phyloP scores from a whole-genome alignment of 1,140 invertebrate genomes.

The Bombus impatiens region DNA sequence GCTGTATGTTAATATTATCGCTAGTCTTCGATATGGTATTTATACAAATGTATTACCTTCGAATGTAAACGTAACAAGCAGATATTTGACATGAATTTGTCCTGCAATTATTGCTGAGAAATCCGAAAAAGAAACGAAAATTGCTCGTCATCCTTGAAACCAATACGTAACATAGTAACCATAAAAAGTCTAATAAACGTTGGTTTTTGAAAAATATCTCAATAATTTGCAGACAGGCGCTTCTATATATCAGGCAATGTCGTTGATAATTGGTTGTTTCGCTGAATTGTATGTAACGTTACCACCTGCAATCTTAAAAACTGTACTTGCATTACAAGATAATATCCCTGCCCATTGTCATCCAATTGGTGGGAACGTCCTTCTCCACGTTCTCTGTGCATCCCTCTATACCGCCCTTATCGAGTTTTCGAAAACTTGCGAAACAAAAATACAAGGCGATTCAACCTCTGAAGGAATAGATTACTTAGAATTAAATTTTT shows the following conservation, averaged over 20 bases:
- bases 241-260: conserved; percentile 90
- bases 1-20: too few species aligned
- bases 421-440: conserved; percentile 29
- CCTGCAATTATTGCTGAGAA: neutral
- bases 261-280: conserved; percentile 87
- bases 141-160: neutral
- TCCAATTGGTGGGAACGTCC: conserved; percentile 85
- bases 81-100: too few species aligned
- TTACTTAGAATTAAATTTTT: conserved; percentile 51
- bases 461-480: conserved; percentile 20
- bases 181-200: neutral
- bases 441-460: conserved; percentile 9
- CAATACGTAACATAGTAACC: neutral
- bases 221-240: conserved; percentile 84
- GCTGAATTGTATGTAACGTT: conserved; percentile 86
- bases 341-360: conserved; percentile 86
- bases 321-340: conserved; percentile 84
- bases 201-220: neutral
- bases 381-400: conserved; percentile 83
- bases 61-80: neutral
- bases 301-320: conserved; percentile 83
- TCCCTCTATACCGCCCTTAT: conserved; percentile 55
- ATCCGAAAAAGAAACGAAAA: neutral
- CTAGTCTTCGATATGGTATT: neutral
- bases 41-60: neutral